Percentiles rank a stretch among this genome's conserved stretches.
phyloP scores from a whole-genome alignment of 2,113 vertebrate species.

The Centropus unirufus region DNA sequence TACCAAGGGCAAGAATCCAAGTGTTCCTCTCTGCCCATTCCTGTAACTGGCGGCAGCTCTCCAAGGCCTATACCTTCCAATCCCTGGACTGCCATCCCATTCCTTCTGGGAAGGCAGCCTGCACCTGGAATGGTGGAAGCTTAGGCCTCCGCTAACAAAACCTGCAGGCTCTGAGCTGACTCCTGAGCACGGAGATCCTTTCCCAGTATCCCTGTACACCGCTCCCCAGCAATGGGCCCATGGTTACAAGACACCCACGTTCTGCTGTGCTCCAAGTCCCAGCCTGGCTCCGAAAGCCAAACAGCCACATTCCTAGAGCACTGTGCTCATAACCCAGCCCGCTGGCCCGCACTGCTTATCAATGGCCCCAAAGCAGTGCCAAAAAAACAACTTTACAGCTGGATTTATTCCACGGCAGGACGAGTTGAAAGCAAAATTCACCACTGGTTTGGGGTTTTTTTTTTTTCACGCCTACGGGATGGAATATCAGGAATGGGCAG shows the following conservation, averaged over 20 bases:
- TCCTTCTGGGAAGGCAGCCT: not conserved
- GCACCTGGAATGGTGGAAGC: not conserved
- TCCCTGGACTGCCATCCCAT: fast-evolving
- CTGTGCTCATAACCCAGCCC: not conserved
- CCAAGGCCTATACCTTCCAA: not conserved
- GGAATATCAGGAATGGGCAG: not conserved
- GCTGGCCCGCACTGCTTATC: not conserved
- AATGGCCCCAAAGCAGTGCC: not conserved
- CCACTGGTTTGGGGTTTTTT: not conserved
- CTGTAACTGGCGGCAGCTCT: not conserved
- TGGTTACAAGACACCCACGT: not conserved
- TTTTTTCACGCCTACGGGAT: not conserved
- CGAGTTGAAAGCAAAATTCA: not conserved
- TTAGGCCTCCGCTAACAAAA: not conserved
- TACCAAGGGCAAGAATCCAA: not conserved
- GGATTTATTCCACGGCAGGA: not conserved
- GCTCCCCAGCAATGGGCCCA: fast-evolving
- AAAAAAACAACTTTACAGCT: not conserved
- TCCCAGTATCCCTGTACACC: not conserved
- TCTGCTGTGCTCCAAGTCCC: not conserved
- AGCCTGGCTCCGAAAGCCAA: not conserved
- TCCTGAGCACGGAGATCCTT: not conserved
- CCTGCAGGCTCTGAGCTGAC: not conserved
- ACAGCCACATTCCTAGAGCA: not conserved
- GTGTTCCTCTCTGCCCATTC: not conserved